Percentiles rank a stretch among this genome's conserved stretches.
These are phyloP conservation scores for Zelleria hepariella DNA, from an alignment of 2,888 invertebrate genomes.

Conservation along the genomic window DNA sequence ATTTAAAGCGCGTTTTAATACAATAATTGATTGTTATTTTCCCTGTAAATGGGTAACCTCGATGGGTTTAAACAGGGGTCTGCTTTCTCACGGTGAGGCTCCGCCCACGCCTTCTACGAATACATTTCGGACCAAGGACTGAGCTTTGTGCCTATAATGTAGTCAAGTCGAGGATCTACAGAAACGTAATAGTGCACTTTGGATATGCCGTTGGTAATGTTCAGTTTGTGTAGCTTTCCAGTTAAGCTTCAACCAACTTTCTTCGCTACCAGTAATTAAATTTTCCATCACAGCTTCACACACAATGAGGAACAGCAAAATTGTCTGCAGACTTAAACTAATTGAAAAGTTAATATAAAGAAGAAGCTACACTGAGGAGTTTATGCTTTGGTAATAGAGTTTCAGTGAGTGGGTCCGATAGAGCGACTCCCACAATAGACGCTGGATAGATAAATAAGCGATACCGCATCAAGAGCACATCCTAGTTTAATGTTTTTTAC, in stretches of 20 bases:
- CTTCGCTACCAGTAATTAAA: background rate
- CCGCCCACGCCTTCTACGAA: conserved; percentile 56
- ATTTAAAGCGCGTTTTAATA: background rate
- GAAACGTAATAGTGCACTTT: background rate
- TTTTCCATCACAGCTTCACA: background rate
- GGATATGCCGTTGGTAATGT: background rate
- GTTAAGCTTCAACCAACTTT: background rate
- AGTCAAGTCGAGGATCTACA: conserved; percentile 8
- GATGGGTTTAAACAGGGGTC: conserved; percentile 30
- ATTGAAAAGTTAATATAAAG: background rate
- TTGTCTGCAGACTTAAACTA: background rate
- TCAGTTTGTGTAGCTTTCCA: background rate
- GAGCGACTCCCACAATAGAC: no score
- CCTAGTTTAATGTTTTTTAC: background rate
- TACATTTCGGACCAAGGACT: conserved; percentile 50
- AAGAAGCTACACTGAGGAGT: background rate
- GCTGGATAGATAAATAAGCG: no score
- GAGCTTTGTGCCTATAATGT: conserved; percentile 52
- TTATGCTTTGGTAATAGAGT: background rate
- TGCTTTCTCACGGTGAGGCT: conserved; percentile 55
- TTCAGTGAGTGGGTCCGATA: background rate
- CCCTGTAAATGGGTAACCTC: conserved; percentile 11
- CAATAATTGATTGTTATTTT: conserved; percentile 1
- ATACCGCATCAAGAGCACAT: background rate
- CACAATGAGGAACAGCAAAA: background rate